These are phyloP conservation scores for Ophonus ardosiacus DNA, from an alignment of 2,888 invertebrate species.

Conservation along the genomic window DNA sequence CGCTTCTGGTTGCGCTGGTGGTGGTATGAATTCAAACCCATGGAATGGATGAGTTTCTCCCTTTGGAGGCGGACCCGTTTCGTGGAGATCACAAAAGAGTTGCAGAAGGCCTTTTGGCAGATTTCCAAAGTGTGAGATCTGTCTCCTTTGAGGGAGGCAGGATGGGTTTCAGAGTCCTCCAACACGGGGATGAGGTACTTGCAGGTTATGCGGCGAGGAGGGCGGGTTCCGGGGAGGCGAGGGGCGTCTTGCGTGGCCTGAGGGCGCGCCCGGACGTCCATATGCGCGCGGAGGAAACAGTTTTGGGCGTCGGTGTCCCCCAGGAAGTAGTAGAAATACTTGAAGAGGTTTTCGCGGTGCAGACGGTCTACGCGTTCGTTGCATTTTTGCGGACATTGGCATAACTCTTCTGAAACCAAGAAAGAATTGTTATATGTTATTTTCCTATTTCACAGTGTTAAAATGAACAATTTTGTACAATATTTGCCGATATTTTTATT, in stretches of 20 bases:
- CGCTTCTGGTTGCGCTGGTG: conserved; percentile 71
- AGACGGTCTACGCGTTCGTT: conserved; percentile 76
- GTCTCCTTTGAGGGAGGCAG: conserved; percentile 9
- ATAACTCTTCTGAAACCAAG: conserved; percentile 75
- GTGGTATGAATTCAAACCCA: conserved; percentile 75
- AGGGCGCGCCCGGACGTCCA: conserved; percentile 76
- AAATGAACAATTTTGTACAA: too few relatives aligned
- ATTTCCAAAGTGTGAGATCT: conserved; percentile 74
- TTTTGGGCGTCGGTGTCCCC: conserved; percentile 77
- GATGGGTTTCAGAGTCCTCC: conserved; percentile 68
- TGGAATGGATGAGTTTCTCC: conserved; percentile 76
- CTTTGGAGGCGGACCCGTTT: conserved; percentile 77
- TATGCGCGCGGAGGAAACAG: conserved; percentile 76
- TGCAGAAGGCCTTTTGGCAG: conserved; percentile 79
- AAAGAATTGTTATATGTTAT: conserved; percentile 6
- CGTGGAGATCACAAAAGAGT: conserved; percentile 78
- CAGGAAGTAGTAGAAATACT: conserved; percentile 75
- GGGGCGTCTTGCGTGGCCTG: conserved; percentile 37
- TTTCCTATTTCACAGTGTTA: too few relatives aligned
- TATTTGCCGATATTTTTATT: too few relatives aligned
- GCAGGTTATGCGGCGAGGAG: conserved; percentile 77
- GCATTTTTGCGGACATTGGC: conserved; percentile 78
- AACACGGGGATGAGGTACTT: conserved; percentile 76
- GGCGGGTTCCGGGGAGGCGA: conserved; percentile 70
- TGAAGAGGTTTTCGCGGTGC: conserved; percentile 75